Evolutionary conservation across 1,140 invertebrate species (phyloP).

Genomic region (Contarinia nasturtii): DNA sequence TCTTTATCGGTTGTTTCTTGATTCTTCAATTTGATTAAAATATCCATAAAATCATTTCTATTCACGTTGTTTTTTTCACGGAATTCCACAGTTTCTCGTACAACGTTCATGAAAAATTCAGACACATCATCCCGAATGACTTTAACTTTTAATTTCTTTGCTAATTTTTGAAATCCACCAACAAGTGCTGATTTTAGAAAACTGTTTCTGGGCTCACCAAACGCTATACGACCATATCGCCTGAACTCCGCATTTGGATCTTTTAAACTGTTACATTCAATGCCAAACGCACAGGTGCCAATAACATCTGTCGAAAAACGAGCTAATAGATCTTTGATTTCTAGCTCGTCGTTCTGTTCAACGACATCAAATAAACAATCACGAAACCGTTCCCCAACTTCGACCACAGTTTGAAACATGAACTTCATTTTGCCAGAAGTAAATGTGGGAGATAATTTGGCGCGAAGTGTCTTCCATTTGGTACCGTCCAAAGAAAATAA

Average conservation of each 20-base stretch:
- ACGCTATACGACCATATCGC: constrained; percentile 6
- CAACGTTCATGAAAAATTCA: constrained; percentile 25
- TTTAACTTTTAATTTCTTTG: neutral
- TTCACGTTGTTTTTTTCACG: constrained; percentile 24
- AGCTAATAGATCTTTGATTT: constrained; percentile 33
- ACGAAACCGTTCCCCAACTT: constrained; percentile 12
- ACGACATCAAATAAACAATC: constrained; percentile 5
- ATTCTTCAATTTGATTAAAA: constrained; percentile 34
- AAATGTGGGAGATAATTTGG: constrained; percentile 35
- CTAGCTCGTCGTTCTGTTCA: constrained; percentile 13
- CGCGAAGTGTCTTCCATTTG: constrained; percentile 30
- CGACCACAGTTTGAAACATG: constrained; percentile 27
- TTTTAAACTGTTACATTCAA: constrained; percentile 23
- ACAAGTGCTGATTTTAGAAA: neutral
- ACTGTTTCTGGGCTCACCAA: neutral
- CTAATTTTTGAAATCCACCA: neutral
- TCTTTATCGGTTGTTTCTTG: constrained; percentile 7
- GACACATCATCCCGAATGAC: neutral
- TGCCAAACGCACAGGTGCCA: constrained; percentile 21
- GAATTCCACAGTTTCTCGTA: constrained; percentile 27
- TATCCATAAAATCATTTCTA: constrained; percentile 37
- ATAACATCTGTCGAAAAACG: constrained; percentile 35
- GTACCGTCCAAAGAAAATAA: constrained; percentile 16
- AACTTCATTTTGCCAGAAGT: constrained; percentile 31
- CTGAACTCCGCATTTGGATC: constrained; percentile 21